Conservation (phyloP, 2,797 vertebrate genomes). For the Epinephelus awoara region DNA sequence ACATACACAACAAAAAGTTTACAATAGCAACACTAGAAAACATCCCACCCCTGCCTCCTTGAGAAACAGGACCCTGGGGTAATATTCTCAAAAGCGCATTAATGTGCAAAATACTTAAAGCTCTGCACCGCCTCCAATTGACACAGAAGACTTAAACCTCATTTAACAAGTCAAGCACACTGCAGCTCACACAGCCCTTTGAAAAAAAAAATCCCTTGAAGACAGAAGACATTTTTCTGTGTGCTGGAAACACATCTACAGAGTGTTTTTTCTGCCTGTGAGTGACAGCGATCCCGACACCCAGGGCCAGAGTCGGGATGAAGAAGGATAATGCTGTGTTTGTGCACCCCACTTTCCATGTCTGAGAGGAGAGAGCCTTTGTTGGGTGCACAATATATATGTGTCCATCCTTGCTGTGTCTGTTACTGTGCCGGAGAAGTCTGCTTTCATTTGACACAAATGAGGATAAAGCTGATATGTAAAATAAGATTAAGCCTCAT, state of each 20-base stretch:
- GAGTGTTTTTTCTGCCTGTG: constrained; percentile 45
- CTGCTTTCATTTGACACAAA: constrained; percentile 69
- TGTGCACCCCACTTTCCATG: constrained; percentile 61
- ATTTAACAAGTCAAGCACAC: constrained; percentile 87
- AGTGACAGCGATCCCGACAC: constrained; percentile 70
- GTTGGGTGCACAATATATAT: constrained; percentile 46
- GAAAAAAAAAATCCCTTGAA: constrained; percentile 77
- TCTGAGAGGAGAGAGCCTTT: constrained; percentile 62
- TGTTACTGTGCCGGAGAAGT: constrained; percentile 38
- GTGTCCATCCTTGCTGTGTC: constrained; percentile 52
- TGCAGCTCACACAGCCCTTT: constrained; percentile 75
- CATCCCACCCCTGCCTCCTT: constrained; percentile 69
- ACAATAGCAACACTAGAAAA: constrained; percentile 79
- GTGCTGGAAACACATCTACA: constrained; percentile 51
- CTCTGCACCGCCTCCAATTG: constrained; percentile 87
- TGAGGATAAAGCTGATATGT: constrained; percentile 61
- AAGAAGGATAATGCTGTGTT: constrained; percentile 71
- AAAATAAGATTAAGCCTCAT: constrained; percentile 58
- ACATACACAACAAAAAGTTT: constrained; percentile 78
- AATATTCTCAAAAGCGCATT: constrained; percentile 88
- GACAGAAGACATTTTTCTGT: constrained; percentile 71
- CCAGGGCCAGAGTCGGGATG: constrained; percentile 66
- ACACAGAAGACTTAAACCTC: constrained; percentile 88
- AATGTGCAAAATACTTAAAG: constrained; percentile 90
- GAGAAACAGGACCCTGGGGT: constrained; percentile 83